Evolutionary conservation across 2,888 invertebrate genomes (phyloP).

Genomic region (Orthosia incerta): DNA sequence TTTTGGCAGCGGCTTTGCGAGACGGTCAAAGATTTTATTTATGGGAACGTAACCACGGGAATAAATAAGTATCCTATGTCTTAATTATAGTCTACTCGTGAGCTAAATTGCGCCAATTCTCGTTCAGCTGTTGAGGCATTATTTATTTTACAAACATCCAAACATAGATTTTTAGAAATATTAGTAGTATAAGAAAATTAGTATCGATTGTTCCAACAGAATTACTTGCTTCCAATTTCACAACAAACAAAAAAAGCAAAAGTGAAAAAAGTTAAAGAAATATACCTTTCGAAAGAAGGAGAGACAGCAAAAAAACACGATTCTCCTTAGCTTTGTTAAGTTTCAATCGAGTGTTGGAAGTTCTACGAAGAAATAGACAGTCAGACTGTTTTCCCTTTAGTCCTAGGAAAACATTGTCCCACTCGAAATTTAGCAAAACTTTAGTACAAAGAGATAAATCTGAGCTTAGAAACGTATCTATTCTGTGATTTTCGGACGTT

Average conservation of each 20-base stretch:
- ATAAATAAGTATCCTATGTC: too few species aligned
- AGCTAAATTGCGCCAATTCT: background rate
- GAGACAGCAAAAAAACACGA: slow-evolving; percentile 30
- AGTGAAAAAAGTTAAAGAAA: slow-evolving; percentile 6
- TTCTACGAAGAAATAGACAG: slow-evolving; percentile 45
- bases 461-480: background rate
- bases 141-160: background rate
- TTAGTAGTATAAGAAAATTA: too few species aligned
- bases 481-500: slow-evolving; percentile 14
- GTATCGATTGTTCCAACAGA: background rate
- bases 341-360: slow-evolving; percentile 46
- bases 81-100: background rate
- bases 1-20: too few species aligned
- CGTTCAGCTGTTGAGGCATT: too few species aligned
- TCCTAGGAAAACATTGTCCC: slow-evolving; percentile 57
- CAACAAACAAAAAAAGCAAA: background rate
- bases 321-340: slow-evolving; percentile 30
- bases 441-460: slow-evolving; percentile 35
- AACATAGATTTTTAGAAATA: background rate
- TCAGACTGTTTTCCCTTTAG: slow-evolving; percentile 35
- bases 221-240: slow-evolving; percentile 2
- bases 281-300: background rate
- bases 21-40: too few species aligned
- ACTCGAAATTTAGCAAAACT: slow-evolving; percentile 49
- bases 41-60: too few species aligned